These are phyloP conservation scores for Trichoplusia ni DNA, from an alignment of 1,140 invertebrate genomes.

Conservation along the genomic window DNA sequence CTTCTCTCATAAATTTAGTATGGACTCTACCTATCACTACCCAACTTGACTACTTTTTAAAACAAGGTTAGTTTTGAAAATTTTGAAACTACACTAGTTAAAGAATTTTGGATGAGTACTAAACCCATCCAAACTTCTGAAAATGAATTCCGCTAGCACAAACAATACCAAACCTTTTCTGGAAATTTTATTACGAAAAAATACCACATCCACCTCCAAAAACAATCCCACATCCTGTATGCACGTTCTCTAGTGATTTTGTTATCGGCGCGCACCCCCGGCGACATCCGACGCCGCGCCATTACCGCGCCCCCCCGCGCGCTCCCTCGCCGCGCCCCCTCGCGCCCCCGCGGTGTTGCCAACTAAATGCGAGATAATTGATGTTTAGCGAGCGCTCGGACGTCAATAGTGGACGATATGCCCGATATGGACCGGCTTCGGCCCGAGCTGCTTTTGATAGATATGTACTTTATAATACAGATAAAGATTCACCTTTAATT, in stretches of 20 bases:
- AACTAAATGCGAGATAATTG: constrained; percentile 31
- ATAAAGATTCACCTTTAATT: too few relatives aligned
- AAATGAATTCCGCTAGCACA: too few relatives aligned
- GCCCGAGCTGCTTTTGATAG: not conserved
- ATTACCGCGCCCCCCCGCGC: constrained; percentile 61
- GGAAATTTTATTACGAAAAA: too few relatives aligned
- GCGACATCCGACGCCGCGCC: constrained; percentile 79
- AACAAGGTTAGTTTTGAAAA: too few relatives aligned
- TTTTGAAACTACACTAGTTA: too few relatives aligned
- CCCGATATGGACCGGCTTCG: not conserved
- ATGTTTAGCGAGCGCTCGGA: constrained; percentile 23
- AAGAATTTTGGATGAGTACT: too few relatives aligned
- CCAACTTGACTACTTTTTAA: too few relatives aligned
- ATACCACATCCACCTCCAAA: not conserved
- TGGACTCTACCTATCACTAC: too few relatives aligned
- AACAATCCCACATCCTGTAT: constrained; percentile 11
- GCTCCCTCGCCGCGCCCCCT: constrained; percentile 29
- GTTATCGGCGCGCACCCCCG: constrained; percentile 79
- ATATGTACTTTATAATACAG: too few relatives aligned
- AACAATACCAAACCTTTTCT: too few relatives aligned
- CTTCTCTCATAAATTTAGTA: too few relatives aligned
- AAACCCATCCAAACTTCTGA: too few relatives aligned
- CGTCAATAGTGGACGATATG: constrained; percentile 20
- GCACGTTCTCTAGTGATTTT: constrained; percentile 76
- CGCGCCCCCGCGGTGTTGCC: constrained; percentile 39